Conservation (phyloP, 1,140 invertebrate genomes). For the Periplaneta americana region DNA sequence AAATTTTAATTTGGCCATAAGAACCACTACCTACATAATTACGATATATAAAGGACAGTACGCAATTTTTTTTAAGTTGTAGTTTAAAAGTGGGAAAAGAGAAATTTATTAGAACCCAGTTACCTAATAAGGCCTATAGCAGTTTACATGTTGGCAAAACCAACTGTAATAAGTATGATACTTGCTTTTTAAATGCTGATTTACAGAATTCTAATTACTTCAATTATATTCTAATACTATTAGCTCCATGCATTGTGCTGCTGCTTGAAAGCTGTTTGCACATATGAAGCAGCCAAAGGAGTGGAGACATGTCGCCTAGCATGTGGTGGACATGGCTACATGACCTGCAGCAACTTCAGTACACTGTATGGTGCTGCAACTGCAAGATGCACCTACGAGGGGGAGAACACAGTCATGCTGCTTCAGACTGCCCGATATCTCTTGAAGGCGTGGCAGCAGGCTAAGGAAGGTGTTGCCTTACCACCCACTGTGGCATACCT, state of each 20-base stretch:
- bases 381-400: conserved; percentile 89
- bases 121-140: too few species aligned
- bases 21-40: too few species aligned
- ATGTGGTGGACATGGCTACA: conserved; percentile 93
- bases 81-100: too few species aligned
- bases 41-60: too few species aligned
- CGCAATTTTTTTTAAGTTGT: too few species aligned
- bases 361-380: conserved; percentile 73
- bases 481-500: conserved; percentile 66
- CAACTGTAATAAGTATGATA: too few species aligned
- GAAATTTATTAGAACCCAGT: too few species aligned
- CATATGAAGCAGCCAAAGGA: conserved; percentile 62
- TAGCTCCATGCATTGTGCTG: conserved; percentile 84
- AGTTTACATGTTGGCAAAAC: too few species aligned
- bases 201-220: too few species aligned
- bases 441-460: conserved; percentile 65
- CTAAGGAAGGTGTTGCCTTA: conserved; percentile 45
- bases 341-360: conserved; percentile 79
- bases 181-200: too few species aligned
- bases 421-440: conserved; percentile 81
- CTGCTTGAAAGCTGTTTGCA: conserved; percentile 83
- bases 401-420: conserved; percentile 88
- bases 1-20: too few species aligned
- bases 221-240: conserved; percentile 31
- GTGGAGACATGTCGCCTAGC: conserved; percentile 77